Conservation (phyloP, 1,140 invertebrate genomes). For the Diuraphis noxia region DNA sequence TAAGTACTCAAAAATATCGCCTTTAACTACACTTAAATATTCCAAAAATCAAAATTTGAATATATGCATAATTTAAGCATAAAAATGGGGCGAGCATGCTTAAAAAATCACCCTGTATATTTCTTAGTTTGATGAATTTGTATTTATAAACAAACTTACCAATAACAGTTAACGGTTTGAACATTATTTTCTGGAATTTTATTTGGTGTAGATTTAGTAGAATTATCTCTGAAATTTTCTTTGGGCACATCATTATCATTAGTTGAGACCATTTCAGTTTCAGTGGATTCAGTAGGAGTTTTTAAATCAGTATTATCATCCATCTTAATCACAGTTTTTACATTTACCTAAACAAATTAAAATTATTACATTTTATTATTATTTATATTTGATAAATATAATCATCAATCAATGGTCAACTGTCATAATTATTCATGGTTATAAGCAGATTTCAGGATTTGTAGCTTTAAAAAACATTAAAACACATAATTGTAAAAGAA, state of each 20-base stretch:
- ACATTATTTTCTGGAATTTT: not conserved
- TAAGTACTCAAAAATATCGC: no score
- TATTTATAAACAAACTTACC: not conserved
- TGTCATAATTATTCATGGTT: not conserved
- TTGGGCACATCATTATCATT: not conserved
- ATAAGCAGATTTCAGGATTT: no score
- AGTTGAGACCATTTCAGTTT: not conserved
- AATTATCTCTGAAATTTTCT: conserved; percentile 8
- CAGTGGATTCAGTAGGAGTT: not conserved
- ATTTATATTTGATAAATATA: no score
- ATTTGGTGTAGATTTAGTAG: not conserved
- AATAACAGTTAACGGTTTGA: conserved; percentile 8
- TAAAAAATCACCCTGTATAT: no score
- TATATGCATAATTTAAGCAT: no score
- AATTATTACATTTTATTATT: not conserved
- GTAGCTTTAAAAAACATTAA: no score
- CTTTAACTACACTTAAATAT: no score
- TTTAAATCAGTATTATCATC: not conserved
- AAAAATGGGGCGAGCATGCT: no score
- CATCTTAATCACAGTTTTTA: conserved; percentile 11
- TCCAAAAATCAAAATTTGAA: no score
- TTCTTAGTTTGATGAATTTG: not conserved
- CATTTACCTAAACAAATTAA: not conserved
- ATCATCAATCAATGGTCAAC: not conserved
- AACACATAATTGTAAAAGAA: no score